Base-by-base conservation (phyloP, 1,140 invertebrate species). In the Drosophila kohkoa region DNA sequence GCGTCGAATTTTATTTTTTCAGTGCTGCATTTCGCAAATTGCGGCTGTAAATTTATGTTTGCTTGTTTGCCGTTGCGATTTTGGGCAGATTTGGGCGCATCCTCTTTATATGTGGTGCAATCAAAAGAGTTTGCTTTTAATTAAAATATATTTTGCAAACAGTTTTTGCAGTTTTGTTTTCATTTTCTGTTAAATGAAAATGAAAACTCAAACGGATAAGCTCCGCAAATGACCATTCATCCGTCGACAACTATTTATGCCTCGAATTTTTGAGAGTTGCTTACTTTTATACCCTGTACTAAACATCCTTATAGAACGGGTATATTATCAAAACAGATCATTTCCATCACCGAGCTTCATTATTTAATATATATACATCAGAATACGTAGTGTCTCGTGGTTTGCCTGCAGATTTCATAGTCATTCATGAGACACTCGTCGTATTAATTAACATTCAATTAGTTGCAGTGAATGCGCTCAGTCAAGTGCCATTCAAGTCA, bases 381-480 rank as follows among this genome's bases (percentile, higher is more conserved):
- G 7, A 32, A 32, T 28, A 11, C 5, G 30, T 16, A 20, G 32
- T 49, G 7, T 32, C 20, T 52, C 28, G 6, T 30, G 6, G 10
- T 13, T 11, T 52, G 28, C 16, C 10, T 15, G 10, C 10, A 8
- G 2, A 20, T 0, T 52, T 13, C 28, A 28, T 1, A 13, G 28
- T 52, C 43, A 35, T 58, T 20, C 16, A 30, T 38, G 16, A 28
- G 48, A 20, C 63, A 67, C 62, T 67, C 43, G 46, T 77, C 68
- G 65, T 49, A 80, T 87, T 88, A 87, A 88, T 87, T 78, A 83
- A 83, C 83, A 82, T 82, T 88, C 80, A 87, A 88, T 88, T 88
- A 83, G 83, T 78, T 65, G 49, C 71, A 71, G 41, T 58, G 52
- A 82, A 69, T 66, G 59, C 51, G 59, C 52, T 20, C 73, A 66